A percentile compares a stretch with the other conserved stretches of the same genome.
Evolutionary conservation across 92 coral and sea anemone species (phyloP).

Genomic region (Bergia puertoricense): DNA sequence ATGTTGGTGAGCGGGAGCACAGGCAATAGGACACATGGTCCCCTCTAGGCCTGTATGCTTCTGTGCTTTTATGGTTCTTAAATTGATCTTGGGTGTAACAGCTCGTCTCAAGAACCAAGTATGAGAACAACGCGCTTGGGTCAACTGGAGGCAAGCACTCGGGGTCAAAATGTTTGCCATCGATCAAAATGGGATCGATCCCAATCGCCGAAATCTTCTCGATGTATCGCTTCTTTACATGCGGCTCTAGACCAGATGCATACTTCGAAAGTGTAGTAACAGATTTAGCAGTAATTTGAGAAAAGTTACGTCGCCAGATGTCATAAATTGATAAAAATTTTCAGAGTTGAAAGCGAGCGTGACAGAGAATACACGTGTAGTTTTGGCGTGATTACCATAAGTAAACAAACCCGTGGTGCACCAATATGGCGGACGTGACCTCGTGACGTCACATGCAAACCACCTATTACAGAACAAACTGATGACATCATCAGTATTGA

Average conservation of each 20-base stretch:
- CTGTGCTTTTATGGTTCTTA: constrained; percentile 14
- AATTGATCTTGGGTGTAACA: constrained; percentile 18
- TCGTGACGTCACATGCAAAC: constrained; percentile 37
- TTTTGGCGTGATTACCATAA: not conserved
- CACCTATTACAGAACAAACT: constrained; percentile 15
- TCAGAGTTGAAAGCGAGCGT: constrained; percentile 9
- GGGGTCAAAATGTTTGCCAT: constrained; percentile 16
- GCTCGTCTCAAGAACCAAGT: constrained; percentile 23
- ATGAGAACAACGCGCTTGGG: not conserved
- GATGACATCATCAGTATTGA: constrained; percentile 41
- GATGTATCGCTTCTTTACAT: constrained; percentile 19
- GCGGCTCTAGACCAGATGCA: constrained; percentile 17
- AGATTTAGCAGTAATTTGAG: constrained; percentile 5
- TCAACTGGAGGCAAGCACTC: constrained; percentile 29
- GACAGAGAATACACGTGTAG: constrained; percentile 22
- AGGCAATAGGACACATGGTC: too few species aligned
- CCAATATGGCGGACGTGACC: constrained; percentile 39
- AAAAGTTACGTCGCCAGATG: not conserved
- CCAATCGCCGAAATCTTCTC: constrained; percentile 31
- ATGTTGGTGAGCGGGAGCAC: too few species aligned
- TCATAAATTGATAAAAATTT: not conserved
- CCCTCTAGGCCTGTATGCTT: not conserved
- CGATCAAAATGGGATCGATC: constrained; percentile 11
- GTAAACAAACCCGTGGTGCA: constrained; percentile 33
- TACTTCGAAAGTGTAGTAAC: constrained; percentile 23